These are phyloP conservation scores for Motacilla alba DNA, from an alignment of 2,113 vertebrate species.

Conservation along the genomic window DNA sequence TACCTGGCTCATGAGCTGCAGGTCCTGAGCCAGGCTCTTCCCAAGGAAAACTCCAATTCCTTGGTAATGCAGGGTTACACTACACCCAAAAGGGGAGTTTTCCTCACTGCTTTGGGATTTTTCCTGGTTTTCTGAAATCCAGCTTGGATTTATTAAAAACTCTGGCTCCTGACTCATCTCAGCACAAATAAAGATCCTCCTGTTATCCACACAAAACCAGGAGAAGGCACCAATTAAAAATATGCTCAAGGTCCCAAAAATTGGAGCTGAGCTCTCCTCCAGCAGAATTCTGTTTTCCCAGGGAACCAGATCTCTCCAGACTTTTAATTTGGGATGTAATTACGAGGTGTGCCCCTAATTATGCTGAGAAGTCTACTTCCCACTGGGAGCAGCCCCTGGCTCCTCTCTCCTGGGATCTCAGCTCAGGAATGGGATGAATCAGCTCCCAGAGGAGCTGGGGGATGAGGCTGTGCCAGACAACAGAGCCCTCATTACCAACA, in stretches of 20 bases:
- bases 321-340: not conserved
- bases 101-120: not conserved
- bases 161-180: not conserved
- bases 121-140: not conserved
- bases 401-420: not conserved
- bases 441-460: not conserved
- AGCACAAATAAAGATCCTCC: not conserved
- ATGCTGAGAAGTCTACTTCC: not conserved
- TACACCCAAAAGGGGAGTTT: not conserved
- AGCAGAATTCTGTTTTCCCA: accelerated
- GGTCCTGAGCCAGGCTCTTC: not conserved
- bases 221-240: not conserved
- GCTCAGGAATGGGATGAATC: not conserved
- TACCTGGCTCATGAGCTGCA: not conserved
- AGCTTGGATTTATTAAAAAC: not conserved
- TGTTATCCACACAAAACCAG: not conserved
- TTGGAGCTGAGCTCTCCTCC: not conserved
- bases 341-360: not conserved
- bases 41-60: not conserved
- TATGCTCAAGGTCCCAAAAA: accelerated
- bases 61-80: too few species aligned
- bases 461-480: not conserved
- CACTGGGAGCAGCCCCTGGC: not conserved
- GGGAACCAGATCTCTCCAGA: not conserved
- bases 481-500: not conserved